Evolutionary conservation across 1,140 invertebrate species (phyloP), one percentile per base, ranked within the genome.

Genomic region (Micrasema longulum): DNA sequence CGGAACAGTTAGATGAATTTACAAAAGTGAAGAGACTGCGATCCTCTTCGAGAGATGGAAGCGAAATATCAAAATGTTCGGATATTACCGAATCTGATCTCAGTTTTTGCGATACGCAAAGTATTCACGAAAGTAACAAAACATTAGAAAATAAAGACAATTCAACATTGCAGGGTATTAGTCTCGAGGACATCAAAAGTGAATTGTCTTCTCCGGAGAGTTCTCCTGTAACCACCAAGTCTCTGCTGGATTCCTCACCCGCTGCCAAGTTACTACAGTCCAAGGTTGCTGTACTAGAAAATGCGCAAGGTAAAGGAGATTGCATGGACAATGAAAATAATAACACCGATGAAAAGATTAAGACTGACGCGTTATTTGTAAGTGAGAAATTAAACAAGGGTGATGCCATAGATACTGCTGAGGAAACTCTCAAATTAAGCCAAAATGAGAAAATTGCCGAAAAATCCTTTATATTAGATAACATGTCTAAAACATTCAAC

Each of bases 31-130:
- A 85, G 76, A 80, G 88, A 76, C 79, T 88, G 36, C 85, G 87
- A 67, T 90, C 88, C 2, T 87, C 88, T 74, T 85, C 86, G 31
- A 81, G 88, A 77, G 78, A 86, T 78, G 81, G 82, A 41, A 84
- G 83, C 79, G 84, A 87, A 77, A 82, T 87, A 75, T 81, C 87
- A 35, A 88, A 88, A 79, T 83, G 82, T 65, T 86, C 86, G 43
- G 89, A 89, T 77, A 78, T 83, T 69, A 86, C 84, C 7, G 89
- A 90, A 74, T 88, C 87, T 3, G 89, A 90, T 77, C 83, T 88
- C 67, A 89, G 87, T 75, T 84, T 88, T 66, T 88, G 85, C 11
- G 89, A 90, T 77, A 82, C 81, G 31, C 82, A 83, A 23, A 77
- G 76, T 60, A 76, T 76, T 4, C 80, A 70, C 43, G 68, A 70